phyloP scores from a whole-genome alignment of 2,113 vertebrate species.

The Larimichthys polyactis region DNA sequence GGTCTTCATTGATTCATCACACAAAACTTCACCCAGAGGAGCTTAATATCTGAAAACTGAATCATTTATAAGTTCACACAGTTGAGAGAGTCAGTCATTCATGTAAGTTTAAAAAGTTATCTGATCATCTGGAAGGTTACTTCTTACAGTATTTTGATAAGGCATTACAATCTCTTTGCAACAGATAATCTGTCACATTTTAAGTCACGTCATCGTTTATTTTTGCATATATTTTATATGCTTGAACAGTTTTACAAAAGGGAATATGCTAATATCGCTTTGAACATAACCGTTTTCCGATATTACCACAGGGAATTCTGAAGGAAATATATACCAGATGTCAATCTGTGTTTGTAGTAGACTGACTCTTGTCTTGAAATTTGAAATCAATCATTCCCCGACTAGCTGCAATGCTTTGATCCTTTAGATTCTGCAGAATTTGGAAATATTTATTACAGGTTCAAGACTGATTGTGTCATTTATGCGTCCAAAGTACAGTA shows the following conservation, averaged over 20 bases:
- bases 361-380: not conserved
- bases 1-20: not conserved
- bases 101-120: not conserved
- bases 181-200: not conserved
- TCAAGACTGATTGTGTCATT: not conserved
- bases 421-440: not conserved
- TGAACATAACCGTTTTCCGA: not conserved
- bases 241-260: not conserved
- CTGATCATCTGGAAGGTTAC: not conserved
- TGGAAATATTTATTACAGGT: not conserved
- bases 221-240: too few species aligned
- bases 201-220: too few species aligned
- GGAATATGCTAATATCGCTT: not conserved
- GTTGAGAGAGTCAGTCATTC: not conserved
- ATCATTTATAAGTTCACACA: not conserved
- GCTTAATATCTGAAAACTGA: not conserved
- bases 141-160: not conserved
- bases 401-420: not conserved
- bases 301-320: conserved; percentile 5
- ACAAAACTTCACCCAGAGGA: not conserved
- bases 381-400: conserved; percentile 5
- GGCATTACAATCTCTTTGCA: not conserved
- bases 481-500: not conserved
- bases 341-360: not conserved
- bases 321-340: conserved; percentile 19